Evolutionary conservation across 1,140 invertebrate species (phyloP).

Genomic region (Magallana ariakensis): DNA sequence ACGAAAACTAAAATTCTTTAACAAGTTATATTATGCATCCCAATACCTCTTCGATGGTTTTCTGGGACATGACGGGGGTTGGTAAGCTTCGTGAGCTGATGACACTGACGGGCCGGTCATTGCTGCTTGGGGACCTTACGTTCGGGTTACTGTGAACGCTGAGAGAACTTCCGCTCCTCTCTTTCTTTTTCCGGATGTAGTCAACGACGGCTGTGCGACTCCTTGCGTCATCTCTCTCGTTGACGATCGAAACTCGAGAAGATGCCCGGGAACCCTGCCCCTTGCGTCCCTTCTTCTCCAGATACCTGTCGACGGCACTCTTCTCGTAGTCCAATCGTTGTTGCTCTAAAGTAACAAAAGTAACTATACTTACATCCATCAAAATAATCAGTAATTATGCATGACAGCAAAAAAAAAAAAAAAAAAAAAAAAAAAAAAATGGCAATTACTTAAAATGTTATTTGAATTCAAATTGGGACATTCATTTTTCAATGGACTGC

Average conservation of each 20-base stretch:
- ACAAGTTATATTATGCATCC: no score
- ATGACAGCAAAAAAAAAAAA: neutral
- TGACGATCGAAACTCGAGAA: slow-evolving; percentile 59
- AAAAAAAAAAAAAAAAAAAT: neutral
- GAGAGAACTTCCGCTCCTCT: slow-evolving; percentile 59
- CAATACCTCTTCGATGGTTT: slow-evolving; percentile 66
- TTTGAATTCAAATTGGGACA: neutral
- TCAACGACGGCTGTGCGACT: slow-evolving; percentile 52
- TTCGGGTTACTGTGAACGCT: slow-evolving; percentile 50
- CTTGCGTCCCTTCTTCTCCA: slow-evolving; percentile 54
- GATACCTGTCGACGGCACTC: slow-evolving; percentile 56
- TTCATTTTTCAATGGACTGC: neutral
- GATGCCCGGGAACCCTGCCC: slow-evolving; percentile 47
- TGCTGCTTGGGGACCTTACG: slow-evolving; percentile 42
- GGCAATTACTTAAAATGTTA: neutral
- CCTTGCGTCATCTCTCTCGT: slow-evolving; percentile 46
- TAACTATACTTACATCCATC: neutral
- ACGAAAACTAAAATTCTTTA: no score
- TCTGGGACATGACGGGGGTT: slow-evolving; percentile 54
- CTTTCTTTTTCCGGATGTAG: slow-evolving; percentile 60
- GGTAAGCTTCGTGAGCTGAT: slow-evolving; percentile 67
- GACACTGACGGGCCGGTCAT: slow-evolving; percentile 57
- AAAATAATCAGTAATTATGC: neutral
- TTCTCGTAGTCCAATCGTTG: slow-evolving; percentile 53
- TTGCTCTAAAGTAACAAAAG: slow-evolving; percentile 55